Evolutionary conservation across 2,113 vertebrate species (phyloP).

Genomic region (Psilopsiagon aymara): DNA sequence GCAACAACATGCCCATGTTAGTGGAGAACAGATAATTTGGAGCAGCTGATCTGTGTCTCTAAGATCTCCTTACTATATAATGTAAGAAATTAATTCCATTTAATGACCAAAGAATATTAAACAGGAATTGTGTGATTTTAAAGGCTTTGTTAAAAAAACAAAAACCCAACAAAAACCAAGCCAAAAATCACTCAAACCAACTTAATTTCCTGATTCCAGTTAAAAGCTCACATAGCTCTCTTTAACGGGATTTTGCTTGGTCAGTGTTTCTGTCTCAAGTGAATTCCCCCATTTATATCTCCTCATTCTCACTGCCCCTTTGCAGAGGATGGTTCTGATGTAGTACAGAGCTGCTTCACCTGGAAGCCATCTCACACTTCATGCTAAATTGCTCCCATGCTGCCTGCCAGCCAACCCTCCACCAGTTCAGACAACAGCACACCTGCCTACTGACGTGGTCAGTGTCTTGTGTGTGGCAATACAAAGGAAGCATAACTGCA

Average conservation of each 20-base stretch:
- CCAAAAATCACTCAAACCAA: background rate
- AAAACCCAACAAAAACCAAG: too few species aligned
- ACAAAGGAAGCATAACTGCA: accelerated
- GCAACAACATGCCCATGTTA: accelerated
- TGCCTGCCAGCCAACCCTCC: background rate
- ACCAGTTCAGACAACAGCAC: background rate
- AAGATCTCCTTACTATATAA: background rate
- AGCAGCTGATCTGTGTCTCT: background rate
- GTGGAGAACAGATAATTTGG: background rate
- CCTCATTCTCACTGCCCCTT: background rate
- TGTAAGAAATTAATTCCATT: background rate
- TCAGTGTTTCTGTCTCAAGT: background rate
- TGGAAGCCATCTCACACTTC: background rate
- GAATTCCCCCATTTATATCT: background rate
- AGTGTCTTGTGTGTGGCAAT: accelerated
- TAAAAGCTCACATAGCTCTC: background rate
- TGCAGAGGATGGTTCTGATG: background rate
- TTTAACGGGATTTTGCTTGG: background rate
- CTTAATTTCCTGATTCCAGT: background rate
- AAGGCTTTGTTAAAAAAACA: background rate
- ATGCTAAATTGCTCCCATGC: accelerated
- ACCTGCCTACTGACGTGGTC: background rate
- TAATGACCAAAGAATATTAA: background rate
- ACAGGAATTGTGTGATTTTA: background rate
- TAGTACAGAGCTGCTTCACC: background rate